Base-by-base conservation (phyloP, 1,140 invertebrate genomes). In the Bradysia coprophila region DNA sequence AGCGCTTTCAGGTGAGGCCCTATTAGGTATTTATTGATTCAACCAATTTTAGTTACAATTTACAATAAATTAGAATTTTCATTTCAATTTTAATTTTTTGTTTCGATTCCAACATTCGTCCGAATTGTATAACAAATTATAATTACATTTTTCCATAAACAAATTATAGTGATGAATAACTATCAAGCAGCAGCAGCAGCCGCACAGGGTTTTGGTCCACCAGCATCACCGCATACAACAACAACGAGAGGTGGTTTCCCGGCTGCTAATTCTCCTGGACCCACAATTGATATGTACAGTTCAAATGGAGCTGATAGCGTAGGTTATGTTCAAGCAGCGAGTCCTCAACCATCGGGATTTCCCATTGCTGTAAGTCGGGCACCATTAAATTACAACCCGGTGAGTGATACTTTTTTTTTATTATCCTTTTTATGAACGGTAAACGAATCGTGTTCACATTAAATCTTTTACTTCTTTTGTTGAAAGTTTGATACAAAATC, bases 101-200 rank as follows among this genome's bases (percentile, higher is more conserved):
- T 31, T 31, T 31, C 28, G 8, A 8, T 31, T n/a, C n/a, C 28
- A 31, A 9, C n/a, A 8, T 9, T n/a, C n/a, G 8, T 31, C 8
- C n/a, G n/a, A 31, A 9, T 31, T 31, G 28, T 31, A 9, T 9
- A n/a, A 9, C n/a, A 31, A 8, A 31, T 31, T 31, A 31, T n/a
- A 31, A 31, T 31, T 31, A 28, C 13, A 28, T 28, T 28, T 28
- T 28, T 28, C 16, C 28, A 22, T 37, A 60, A 57, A 49, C n/a
- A n/a, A n/a, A n/a, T n/a, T 59, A 40, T 77, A 89, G 86, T 92
- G 67, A 89, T 93, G 81, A 92, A 90, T 72, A 92, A 90, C 72
- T 90, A 92, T 67, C 84, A 81, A 61, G 80, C 81, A 37, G 78
- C 78, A 48, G 80, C 81, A 33, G 80, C 76, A 48, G 77, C 76